Conservation (phyloP, 2,797 vertebrate genomes). For the Parambassis ranga region DNA sequence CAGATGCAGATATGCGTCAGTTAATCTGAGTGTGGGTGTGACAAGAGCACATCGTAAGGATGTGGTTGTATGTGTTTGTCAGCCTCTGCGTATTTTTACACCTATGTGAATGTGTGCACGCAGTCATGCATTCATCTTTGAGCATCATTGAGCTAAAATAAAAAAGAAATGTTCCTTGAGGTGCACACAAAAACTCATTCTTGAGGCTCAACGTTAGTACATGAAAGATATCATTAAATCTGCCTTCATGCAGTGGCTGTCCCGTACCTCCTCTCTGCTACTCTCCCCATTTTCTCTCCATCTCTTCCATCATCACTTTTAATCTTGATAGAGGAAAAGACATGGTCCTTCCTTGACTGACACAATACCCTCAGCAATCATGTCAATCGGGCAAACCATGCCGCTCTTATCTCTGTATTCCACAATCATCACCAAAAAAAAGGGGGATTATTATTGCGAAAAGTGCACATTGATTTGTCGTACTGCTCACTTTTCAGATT, state of each 20-base stretch:
- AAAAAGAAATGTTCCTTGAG: conserved; percentile 39
- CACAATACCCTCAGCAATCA: conserved; percentile 48
- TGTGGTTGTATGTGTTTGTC: conserved; percentile 4
- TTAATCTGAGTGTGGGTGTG: conserved; percentile 69
- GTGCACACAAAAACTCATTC: conserved; percentile 29
- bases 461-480: conserved; percentile 9
- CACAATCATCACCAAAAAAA: conserved; percentile 34
- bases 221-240: conserved; percentile 36
- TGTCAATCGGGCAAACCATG: conserved; percentile 45
- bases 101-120: conserved; percentile 14
- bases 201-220: not conserved
- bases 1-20: conserved; percentile 47
- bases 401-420: conserved; percentile 53
- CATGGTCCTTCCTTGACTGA: conserved; percentile 32
- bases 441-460: conserved; percentile 24
- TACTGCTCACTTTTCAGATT: conserved; percentile 2
- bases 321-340: conserved; percentile 48
- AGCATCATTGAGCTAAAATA: conserved; percentile 11
- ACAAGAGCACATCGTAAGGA: conserved; percentile 33
- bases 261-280: not conserved
- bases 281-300: conserved; percentile 11
- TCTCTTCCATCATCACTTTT: conserved; percentile 33
- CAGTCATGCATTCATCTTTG: conserved; percentile 21
- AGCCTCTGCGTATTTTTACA: conserved; percentile 25
- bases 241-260: conserved; percentile 8